Conservation (phyloP, 2,888 invertebrate genomes). For the Blastobasis lacticolella region DNA sequence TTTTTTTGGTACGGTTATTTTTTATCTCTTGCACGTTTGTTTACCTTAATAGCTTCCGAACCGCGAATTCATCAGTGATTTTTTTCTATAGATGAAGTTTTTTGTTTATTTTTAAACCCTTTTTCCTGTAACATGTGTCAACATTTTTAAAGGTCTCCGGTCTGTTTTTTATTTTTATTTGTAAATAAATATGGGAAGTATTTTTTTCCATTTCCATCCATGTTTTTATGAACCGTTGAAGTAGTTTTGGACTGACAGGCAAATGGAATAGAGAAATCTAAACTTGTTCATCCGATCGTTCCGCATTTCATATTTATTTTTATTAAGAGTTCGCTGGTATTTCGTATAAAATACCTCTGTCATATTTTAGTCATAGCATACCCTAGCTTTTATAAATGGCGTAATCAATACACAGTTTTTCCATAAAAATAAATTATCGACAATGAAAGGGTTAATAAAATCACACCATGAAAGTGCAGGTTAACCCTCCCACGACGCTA, state of each 20-base stretch:
- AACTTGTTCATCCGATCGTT: too few species aligned
- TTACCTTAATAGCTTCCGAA: conserved; percentile 25
- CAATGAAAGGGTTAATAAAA: conserved; percentile 3
- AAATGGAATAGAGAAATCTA: too few species aligned
- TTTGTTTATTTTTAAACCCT: conserved; percentile 15
- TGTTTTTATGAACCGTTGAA: too few species aligned
- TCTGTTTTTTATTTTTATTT: background rate
- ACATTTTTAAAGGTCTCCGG: conserved; percentile 1
- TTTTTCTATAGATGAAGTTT: conserved; percentile 1
- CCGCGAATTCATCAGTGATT: conserved; percentile 14
- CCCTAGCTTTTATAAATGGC: background rate
- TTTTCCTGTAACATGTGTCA: conserved; percentile 13
- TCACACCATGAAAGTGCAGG: conserved; percentile 3
- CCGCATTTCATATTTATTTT: too few species aligned
- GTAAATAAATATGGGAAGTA: too few species aligned
- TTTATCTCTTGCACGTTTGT: conserved; percentile 18
- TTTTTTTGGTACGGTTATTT: conserved; percentile 17
- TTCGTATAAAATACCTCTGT: too few species aligned
- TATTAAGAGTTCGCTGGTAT: too few species aligned
- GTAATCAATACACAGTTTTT: background rate
- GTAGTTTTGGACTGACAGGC: too few species aligned
- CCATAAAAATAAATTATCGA: too few species aligned
- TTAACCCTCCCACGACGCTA: conserved; percentile 39
- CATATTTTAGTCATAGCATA: too few species aligned
- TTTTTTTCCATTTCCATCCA: too few species aligned